These are phyloP conservation scores for Stramonita haemastoma DNA, from an alignment of 2,888 invertebrate species.

Conservation along the genomic window DNA sequence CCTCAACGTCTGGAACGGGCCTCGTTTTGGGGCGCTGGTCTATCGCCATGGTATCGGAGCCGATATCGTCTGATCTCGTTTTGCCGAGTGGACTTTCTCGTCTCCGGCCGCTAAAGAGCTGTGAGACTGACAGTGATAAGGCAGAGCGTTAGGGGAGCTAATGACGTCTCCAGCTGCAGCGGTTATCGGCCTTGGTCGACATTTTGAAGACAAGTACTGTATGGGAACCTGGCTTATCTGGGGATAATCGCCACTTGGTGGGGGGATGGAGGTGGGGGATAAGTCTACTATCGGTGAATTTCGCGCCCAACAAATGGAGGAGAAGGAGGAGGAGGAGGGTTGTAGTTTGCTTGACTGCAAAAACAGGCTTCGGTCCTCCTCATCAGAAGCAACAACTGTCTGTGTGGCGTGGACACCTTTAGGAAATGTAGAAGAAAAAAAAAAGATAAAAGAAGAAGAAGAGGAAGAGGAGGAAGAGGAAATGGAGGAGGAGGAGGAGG, in stretches of 20 bases:
- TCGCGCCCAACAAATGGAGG: neutral
- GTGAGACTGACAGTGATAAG: constrained; percentile 29
- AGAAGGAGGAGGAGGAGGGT: neutral
- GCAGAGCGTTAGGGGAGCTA: constrained; percentile 39
- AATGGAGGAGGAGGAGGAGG: neutral
- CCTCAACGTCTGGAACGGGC: constrained; percentile 24
- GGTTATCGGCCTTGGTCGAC: constrained; percentile 41
- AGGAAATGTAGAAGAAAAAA: no score
- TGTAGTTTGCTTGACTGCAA: neutral
- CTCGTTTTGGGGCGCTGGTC: constrained; percentile 36
- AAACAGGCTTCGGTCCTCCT: neutral
- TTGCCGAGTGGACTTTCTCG: constrained; percentile 22
- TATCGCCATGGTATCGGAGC: constrained; percentile 38
- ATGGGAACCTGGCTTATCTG: constrained; percentile 18
- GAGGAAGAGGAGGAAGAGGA: no score
- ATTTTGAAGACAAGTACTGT: constrained; percentile 24
- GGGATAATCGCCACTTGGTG: constrained; percentile 20
- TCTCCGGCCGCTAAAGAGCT: constrained; percentile 29
- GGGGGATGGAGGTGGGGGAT: neutral
- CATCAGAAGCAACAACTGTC: neutral
- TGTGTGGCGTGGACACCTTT: no score
- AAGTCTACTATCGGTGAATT: neutral
- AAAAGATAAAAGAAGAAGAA: neutral
- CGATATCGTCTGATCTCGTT: constrained; percentile 34
- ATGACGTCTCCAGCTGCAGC: constrained; percentile 43